phyloP scores from a whole-genome alignment of 1,140 invertebrate genomes.

The Leucophenga varia region DNA sequence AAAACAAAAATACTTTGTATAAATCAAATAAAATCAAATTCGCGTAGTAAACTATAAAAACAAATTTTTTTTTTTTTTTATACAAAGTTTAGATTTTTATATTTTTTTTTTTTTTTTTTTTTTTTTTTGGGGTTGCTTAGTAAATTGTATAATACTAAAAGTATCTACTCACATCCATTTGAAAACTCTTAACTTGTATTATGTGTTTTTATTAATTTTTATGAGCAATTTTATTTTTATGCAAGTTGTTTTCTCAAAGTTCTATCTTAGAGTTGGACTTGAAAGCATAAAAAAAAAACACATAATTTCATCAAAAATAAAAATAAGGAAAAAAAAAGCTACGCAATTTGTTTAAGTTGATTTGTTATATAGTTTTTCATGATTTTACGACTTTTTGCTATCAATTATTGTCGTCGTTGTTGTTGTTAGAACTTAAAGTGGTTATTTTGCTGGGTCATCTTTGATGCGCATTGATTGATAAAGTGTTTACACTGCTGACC shows the following conservation, averaged over 20 bases:
- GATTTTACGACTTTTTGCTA: slow-evolving; percentile 26
- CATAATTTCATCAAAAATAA: slow-evolving; percentile 13
- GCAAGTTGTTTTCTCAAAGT: slow-evolving; percentile 21
- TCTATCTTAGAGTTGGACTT: too few relatives aligned
- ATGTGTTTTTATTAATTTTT: slow-evolving; percentile 47
- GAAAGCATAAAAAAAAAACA: slow-evolving; percentile 32
- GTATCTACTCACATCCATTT: slow-evolving; percentile 6
- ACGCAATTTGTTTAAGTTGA: too few relatives aligned
- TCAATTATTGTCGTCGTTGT: slow-evolving; percentile 9
- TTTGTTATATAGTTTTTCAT: neutral
- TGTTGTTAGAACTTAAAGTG: neutral
- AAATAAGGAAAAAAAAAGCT: too few relatives aligned
- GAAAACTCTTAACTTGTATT: slow-evolving; percentile 20
- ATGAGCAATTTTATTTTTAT: slow-evolving; percentile 33
- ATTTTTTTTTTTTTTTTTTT: slow-evolving; percentile 12
- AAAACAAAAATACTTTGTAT: too few relatives aligned
- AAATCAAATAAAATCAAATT: too few relatives aligned
- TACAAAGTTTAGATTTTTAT: slow-evolving; percentile 22
- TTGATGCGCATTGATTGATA: slow-evolving; percentile 53
- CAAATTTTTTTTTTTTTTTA: too few relatives aligned
- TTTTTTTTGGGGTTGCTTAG: slow-evolving; percentile 29
- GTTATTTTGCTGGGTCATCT: slow-evolving; percentile 17
- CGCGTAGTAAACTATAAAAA: too few relatives aligned
- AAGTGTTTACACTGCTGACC: slow-evolving; percentile 41
- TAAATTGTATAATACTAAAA: slow-evolving; percentile 3